A percentile compares a stretch with the other conserved stretches of the same genome.
Conservation (phyloP, 2,888 invertebrate species). For the Alitta virens region DNA sequence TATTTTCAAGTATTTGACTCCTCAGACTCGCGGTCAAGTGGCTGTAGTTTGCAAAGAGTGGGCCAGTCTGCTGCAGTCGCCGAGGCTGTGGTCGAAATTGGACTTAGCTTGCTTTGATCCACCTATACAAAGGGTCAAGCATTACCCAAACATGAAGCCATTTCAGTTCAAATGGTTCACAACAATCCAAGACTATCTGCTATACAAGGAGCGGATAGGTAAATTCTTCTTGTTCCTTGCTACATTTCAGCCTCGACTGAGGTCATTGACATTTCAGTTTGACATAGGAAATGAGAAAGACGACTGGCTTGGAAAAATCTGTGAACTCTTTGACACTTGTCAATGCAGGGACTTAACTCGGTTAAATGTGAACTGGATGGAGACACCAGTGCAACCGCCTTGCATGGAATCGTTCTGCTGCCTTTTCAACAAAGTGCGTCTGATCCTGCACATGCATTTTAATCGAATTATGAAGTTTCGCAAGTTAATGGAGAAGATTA, state of each 20-base stretch:
- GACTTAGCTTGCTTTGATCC: constrained; percentile 11
- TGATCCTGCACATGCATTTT: constrained; percentile 6
- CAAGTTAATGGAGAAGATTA: constrained; percentile 7
- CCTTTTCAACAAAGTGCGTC: constrained; percentile 15
- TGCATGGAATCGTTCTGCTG: constrained; percentile 14
- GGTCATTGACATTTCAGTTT: background rate
- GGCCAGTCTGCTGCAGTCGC: background rate
- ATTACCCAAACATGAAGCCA: background rate
- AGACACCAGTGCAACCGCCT: constrained; percentile 9
- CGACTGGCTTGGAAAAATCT: constrained; percentile 5
- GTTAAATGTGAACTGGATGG: constrained; percentile 5
- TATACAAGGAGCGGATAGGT: background rate
- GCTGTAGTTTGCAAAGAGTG: constrained; percentile 14
- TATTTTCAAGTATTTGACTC: constrained; percentile 2
- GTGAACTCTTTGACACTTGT: background rate
- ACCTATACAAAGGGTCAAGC: background rate
- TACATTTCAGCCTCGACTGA: background rate
- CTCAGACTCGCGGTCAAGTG: background rate
- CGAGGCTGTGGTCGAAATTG: constrained; percentile 5
- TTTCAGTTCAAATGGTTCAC: constrained; percentile 9
- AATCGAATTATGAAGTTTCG: constrained; percentile 3
- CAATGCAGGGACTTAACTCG: constrained; percentile 1
- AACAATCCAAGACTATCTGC: constrained; percentile 1
- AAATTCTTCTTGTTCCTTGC: constrained; percentile 1
- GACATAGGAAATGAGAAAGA: constrained; percentile 8